Base-by-base conservation (phyloP, 1,140 invertebrate genomes). In the Eupristina koningsbergeri region DNA sequence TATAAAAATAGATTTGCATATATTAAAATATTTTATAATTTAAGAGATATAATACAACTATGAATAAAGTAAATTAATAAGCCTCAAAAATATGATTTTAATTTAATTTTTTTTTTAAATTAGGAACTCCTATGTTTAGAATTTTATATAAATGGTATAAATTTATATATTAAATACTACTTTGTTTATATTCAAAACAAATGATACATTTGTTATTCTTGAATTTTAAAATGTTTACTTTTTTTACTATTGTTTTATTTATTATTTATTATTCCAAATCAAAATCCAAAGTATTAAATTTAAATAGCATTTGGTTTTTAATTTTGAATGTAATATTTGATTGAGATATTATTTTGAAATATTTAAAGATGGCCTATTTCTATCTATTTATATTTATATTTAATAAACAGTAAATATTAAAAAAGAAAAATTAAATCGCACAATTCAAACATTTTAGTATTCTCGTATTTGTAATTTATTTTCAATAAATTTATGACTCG, bases 91-190 rank as follows among this genome's bases (percentile, higher is more conserved):
- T 45, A 79, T 47, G 53, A 9, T 9, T 58, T 58, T 22, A 58
- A 58, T 58, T 50, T 22, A 76, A 36, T 76, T 58, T 36, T 76
- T 36, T n/a, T 47, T 34, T 69, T 15, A 36, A 41, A 61, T 41
- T 41, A 71, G 50, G 26, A 73, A 47, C 26, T 61, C 26, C 34
- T 0, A 47, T 45, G 41, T 45, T 45, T 45, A 41, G 22, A 81
- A 41, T 81, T 75, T 81, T 36, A 63, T 75, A 50, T 45, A 45
- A 64, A 74, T 26, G 63, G 71, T 81, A 75, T 81, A 74, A 81
- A 74, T 58, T 74, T 58, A n/a, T 74, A 39, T 63, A 74, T 83
- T 0, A 6, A 83, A 83, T 77, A 34, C 45, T 45, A 53, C 74
- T 81, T 69, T 64, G 36, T 77, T 39, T 67, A 76, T 53, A 50